These are phyloP conservation scores for Glyphotaelius pellucidus DNA, from an alignment of 2,888 invertebrate genomes.

Conservation along the genomic window DNA sequence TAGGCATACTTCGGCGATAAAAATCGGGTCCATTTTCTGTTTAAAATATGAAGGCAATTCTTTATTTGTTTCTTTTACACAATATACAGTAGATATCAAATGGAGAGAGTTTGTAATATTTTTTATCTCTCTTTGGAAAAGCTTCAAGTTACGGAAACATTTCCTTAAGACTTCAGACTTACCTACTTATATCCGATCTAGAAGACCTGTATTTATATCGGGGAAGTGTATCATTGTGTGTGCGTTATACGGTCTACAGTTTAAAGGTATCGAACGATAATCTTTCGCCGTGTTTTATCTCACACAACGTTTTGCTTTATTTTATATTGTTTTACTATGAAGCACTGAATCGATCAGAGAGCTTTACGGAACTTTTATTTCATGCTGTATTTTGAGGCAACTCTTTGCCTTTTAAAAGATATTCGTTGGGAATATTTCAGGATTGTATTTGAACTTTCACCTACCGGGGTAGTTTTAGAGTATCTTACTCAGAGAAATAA, in stretches of 20 bases:
- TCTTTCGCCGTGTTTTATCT: not conserved
- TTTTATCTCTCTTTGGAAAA: conserved; percentile 48
- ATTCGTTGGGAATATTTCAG: not conserved
- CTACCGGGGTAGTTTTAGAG: not conserved
- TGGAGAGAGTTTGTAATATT: conserved; percentile 52
- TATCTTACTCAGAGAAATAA: not conserved
- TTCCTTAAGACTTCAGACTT: not conserved
- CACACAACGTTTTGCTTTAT: not conserved
- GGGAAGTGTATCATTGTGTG: not conserved
- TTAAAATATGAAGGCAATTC: conserved; percentile 60
- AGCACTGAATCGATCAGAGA: not conserved
- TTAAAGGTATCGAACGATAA: not conserved
- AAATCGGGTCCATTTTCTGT: conserved; percentile 59
- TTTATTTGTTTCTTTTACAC: conserved; percentile 52
- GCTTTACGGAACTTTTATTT: not conserved
- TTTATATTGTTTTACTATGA: not conserved
- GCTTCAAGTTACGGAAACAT: conserved; percentile 11
- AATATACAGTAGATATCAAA: conserved; percentile 46
- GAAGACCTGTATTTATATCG: not conserved
- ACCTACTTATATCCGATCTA: not conserved
- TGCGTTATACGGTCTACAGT: not conserved
- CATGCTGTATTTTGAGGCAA: not conserved
- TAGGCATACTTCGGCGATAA: conserved; percentile 61
- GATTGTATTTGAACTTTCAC: not conserved
- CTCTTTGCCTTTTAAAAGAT: not conserved